These are phyloP conservation scores for Drosophila azteca DNA, from an alignment of 1,140 invertebrate genomes.

Conservation along the genomic window DNA sequence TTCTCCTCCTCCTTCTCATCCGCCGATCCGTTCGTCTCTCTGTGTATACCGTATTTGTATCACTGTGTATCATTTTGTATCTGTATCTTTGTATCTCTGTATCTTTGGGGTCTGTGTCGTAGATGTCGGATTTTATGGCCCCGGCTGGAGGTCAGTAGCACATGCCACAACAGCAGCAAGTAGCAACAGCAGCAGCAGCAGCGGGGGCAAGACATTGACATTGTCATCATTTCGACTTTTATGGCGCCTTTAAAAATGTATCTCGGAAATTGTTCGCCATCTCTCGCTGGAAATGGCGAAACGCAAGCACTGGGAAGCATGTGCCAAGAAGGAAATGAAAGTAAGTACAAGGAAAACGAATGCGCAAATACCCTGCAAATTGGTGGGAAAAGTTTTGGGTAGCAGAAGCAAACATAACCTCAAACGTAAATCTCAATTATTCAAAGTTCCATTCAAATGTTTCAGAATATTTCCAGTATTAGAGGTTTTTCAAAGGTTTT, in stretches of 20 bases:
- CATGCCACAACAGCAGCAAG: constrained; percentile 27
- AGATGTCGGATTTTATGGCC: constrained; percentile 55
- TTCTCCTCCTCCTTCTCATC: constrained; percentile 16
- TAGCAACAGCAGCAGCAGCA: no score
- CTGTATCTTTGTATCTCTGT: not conserved
- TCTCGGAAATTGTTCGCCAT: constrained; percentile 56
- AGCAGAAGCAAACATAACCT: no score
- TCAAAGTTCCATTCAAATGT: no score
- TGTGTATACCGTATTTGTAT: constrained; percentile 10
- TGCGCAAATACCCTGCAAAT: constrained; percentile 1
- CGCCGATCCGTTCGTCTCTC: constrained; percentile 23
- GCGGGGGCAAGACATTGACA: constrained; percentile 69
- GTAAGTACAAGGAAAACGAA: not conserved
- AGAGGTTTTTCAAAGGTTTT: no score
- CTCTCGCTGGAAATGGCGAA: constrained; percentile 47
- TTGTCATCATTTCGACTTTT: constrained; percentile 81
- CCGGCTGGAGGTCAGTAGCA: constrained; percentile 76
- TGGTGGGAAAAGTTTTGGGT: no score
- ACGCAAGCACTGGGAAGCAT: constrained; percentile 34
- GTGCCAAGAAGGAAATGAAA: constrained; percentile 12
- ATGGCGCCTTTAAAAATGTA: constrained; percentile 80
- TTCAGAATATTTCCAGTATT: no score
- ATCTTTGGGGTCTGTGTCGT: constrained; percentile 3
- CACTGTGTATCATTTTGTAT: not conserved
- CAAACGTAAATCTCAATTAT: no score